Evolutionary conservation across 2,888 invertebrate species (phyloP), one percentile per base, ranked within the genome.

Genomic region (Caenorhabditis wallacei): DNA sequence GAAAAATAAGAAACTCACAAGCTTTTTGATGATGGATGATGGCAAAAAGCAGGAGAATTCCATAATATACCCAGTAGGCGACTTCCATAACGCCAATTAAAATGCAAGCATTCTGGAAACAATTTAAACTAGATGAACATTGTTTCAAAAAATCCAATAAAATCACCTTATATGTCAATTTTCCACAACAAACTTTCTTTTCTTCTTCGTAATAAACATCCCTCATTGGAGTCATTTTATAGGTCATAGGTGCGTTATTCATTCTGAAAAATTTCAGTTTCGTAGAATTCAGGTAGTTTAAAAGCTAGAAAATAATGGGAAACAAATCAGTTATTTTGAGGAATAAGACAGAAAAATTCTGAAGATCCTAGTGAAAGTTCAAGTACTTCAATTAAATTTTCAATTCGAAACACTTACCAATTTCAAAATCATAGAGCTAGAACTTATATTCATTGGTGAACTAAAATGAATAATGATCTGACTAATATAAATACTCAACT

Each of bases 41-140:
- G 16, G 86, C 84, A 18, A 86, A 86, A n/a, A 84, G 69, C 1
- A 86, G 74, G 0, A 86, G 48, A 7, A 86, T 63, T 3, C 74
- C 74, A 53, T 86, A 86, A 56, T 86, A 86, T 16, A 80, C 78
- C 86, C 86, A 86, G 53, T 86, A 86, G 30, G 71, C 74, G 13
- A 86, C 76, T 75, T 86, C 86, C 53, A 86, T 57, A 11, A 75
- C 69, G 11, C 75, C 86, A 30, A 86, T 82, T 4, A 86, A 24
- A 13, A 86, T 61, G 13, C 84, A 86, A 0, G 84, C 80, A 26
- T 64, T 78, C 86, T 85, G 74, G 24, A 69, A 64, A 64, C 10
- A n/a, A n/a, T n/a, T n/a, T n/a, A n/a, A n/a, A n/a, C n/a, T n/a
- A n/a, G n/a, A n/a, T n/a, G n/a, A n/a, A n/a, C n/a, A n/a, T n/a